Conservation (phyloP, 2,113 vertebrate genomes). For the Eublepharis macularius region DNA sequence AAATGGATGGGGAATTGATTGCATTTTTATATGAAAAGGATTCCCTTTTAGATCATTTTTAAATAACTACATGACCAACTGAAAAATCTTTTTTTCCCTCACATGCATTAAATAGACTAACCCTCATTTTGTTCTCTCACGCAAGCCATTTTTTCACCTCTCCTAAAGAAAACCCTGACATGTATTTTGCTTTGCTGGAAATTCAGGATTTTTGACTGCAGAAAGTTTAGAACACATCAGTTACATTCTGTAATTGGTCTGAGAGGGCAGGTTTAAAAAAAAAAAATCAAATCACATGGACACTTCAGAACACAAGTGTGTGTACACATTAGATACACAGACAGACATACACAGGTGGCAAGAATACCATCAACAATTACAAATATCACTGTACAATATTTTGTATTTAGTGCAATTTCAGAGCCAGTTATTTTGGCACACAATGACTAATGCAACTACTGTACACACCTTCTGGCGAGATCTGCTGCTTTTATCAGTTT, state of each 20-base stretch:
- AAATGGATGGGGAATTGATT: slow-evolving; percentile 44
- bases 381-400: background rate
- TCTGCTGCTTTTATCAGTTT: slow-evolving; percentile 16
- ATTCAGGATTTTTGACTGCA: slow-evolving; percentile 28
- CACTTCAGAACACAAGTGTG: background rate
- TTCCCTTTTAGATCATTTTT: slow-evolving; percentile 43
- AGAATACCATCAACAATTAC: slow-evolving; percentile 26
- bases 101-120: slow-evolving; percentile 20
- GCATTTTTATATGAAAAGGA: slow-evolving; percentile 54
- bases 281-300: background rate
- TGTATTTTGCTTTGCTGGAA: slow-evolving; percentile 1
- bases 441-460: background rate
- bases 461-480: background rate
- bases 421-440: slow-evolving; percentile 12
- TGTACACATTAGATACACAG: background rate
- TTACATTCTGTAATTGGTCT: background rate
- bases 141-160: slow-evolving; percentile 46
- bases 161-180: slow-evolving; percentile 39
- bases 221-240: slow-evolving; percentile 2
- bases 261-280: background rate
- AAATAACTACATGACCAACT: slow-evolving; percentile 41
- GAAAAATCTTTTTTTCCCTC: slow-evolving; percentile 50
- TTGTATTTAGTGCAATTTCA: background rate
- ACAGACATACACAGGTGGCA: slow-evolving; percentile 13
- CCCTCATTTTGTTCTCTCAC: slow-evolving; percentile 59